A percentile compares a stretch with the other conserved stretches of the same genome.
Conservation (phyloP, 1,140 invertebrate genomes). For the Micrasema minimum region DNA sequence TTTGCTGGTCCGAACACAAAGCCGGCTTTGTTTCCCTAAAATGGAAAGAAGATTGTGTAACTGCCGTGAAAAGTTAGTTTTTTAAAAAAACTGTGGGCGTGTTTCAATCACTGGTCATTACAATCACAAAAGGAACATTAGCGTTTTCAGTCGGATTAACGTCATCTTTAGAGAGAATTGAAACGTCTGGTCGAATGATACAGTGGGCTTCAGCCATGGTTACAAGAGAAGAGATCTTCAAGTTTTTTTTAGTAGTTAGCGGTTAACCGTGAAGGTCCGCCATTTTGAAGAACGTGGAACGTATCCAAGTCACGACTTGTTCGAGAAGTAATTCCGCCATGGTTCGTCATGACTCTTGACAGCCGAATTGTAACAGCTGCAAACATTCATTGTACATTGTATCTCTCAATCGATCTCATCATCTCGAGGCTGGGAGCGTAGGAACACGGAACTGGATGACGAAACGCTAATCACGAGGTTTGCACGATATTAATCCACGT, state of each 20-base stretch:
- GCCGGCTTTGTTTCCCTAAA: constrained; percentile 19
- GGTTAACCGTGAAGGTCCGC: not conserved
- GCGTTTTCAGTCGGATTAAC: constrained; percentile 29
- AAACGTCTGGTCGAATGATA: too few species aligned
- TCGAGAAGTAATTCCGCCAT: constrained; percentile 34
- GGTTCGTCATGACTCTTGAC: constrained; percentile 29
- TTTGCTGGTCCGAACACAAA: constrained; percentile 8
- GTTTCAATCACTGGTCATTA: constrained; percentile 24
- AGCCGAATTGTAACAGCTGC: constrained; percentile 26
- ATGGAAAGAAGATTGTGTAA: constrained; percentile 2
- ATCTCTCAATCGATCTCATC: constrained; percentile 33
- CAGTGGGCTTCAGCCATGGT: too few species aligned
- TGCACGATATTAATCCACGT: constrained; percentile 15
- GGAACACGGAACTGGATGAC: constrained; percentile 32
- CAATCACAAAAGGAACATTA: constrained; percentile 23
- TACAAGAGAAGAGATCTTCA: not conserved
- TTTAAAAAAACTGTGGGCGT: constrained; percentile 12
- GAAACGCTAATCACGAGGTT: constrained; percentile 27
- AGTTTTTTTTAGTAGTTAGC: not conserved
- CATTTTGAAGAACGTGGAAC: constrained; percentile 11
- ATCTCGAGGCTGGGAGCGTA: constrained; percentile 6
- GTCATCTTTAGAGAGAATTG: not conserved
- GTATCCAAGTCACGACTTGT: constrained; percentile 28
- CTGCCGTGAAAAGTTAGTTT: not conserved
- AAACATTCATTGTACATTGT: constrained; percentile 25